Conservation (phyloP, 2,888 invertebrate genomes). For the Euzetes globulus region DNA sequence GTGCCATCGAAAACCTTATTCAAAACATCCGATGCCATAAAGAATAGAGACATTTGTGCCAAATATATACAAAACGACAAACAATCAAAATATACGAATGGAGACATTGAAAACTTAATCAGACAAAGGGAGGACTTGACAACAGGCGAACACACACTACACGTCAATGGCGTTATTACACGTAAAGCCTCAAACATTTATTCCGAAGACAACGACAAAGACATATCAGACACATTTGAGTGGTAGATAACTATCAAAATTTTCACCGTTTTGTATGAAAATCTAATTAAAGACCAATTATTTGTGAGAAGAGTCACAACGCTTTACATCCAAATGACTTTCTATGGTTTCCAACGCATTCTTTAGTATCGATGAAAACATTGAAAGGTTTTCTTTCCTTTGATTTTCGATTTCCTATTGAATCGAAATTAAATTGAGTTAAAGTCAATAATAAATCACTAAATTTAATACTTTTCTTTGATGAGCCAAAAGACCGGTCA, state of each 20-base stretch:
- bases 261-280: background rate
- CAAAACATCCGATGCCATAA: background rate
- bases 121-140: background rate
- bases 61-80: background rate
- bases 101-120: background rate
- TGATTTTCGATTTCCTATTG: background rate
- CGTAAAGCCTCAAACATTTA: background rate
- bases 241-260: background rate
- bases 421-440: background rate
- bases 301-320: background rate
- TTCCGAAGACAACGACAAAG: background rate
- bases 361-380: background rate
- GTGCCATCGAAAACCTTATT: background rate
- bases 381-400: background rate
- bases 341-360: background rate
- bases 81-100: background rate
- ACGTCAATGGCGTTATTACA: background rate
- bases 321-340: conserved; percentile 1
- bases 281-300: too few species aligned
- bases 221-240: background rate
- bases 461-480: background rate
- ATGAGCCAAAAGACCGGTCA: background rate
- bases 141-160: background rate
- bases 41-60: background rate
- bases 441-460: background rate